phyloP scores from a whole-genome alignment of 2,113 vertebrate genomes.

The Nyctibius bracteatus region DNA sequence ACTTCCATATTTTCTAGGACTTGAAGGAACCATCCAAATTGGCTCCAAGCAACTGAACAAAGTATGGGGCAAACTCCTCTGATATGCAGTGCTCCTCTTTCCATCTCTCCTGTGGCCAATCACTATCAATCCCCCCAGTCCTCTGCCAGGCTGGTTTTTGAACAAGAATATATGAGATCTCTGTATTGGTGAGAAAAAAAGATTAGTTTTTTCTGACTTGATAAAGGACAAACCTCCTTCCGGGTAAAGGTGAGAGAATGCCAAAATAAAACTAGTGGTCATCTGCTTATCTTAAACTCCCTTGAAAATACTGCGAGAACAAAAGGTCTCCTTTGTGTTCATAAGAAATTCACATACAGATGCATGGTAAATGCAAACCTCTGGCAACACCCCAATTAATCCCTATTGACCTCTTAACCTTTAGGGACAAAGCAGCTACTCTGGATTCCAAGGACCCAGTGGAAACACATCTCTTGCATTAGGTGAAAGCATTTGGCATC shows the following conservation, averaged over 20 bases:
- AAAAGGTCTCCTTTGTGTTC: neutral
- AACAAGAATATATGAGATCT: neutral
- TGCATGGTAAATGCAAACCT: neutral
- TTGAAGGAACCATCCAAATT: neutral
- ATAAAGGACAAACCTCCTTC: neutral
- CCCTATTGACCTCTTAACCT: neutral
- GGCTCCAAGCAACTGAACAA: neutral
- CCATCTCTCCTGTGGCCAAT: neutral
- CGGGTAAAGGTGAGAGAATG: neutral
- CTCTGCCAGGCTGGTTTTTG: neutral
- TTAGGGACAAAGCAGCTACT: neutral
- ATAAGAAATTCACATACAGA: neutral
- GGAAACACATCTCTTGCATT: neutral
- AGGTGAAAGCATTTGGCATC: neutral
- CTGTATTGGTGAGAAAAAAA: neutral
- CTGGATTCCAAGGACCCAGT: neutral
- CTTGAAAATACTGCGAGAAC: neutral
- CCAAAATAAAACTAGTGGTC: neutral
- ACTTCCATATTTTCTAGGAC: neutral
- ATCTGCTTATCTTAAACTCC: neutral
- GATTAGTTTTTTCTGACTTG: neutral
- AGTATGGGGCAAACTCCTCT: neutral
- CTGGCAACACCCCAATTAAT: neutral
- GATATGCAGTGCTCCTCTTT: neutral
- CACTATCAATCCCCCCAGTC: fast-evolving